Base-by-base conservation (phyloP, 1,140 invertebrate genomes). In the Heliconius congener region DNA sequence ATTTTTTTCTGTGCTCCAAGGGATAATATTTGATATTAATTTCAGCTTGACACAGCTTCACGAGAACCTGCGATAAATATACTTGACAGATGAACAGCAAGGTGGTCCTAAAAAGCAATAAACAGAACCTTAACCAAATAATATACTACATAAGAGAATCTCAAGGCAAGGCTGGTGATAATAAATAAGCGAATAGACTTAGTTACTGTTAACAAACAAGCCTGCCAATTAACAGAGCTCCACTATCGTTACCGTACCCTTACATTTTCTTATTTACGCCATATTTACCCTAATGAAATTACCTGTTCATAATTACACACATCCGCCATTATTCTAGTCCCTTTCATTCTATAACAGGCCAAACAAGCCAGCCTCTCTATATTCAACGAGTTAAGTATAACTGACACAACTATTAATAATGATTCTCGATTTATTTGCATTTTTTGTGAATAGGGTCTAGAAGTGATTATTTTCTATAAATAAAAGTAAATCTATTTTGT, bases 201-300 rank as follows among this genome's bases (percentile, higher is more conserved):
- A 80, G 74, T 80, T 77, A 81, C 79, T 77, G 79, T 77, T 81
- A 81, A 76, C 79, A 77, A 81, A 81, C 72, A 77, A 81, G 75
- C 71, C 79, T 80, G 42, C 66, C 55, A 81, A 57, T 77, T 74
- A 57, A 77, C 72, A 46, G 55, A 73, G 66, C 66, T 72, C 55
- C 71, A 27, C 52, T 52, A 46, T 27, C 52, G 74, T 73, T 77
- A 77, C 27, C 39, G 52, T 50, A 81, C 75, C 79, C 75, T 42
- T 60, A 71, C 79, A 81, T 81, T 81, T 81, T 77, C 79, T 81
- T 73, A 81, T 81, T 81, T 81, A 77, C 79, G 76, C 75, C 79
- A 77, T 73, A 81, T 81, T 81, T 81, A 77, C 79, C 71, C 72
- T 52, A 71, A 37, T 52, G 34, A 77, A 60, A 77, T 77, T 81